A percentile compares a stretch with the other conserved stretches of the same genome.
phyloP scores from a whole-genome alignment of 1,140 invertebrate genomes.

The Drosophila kohkoa region DNA sequence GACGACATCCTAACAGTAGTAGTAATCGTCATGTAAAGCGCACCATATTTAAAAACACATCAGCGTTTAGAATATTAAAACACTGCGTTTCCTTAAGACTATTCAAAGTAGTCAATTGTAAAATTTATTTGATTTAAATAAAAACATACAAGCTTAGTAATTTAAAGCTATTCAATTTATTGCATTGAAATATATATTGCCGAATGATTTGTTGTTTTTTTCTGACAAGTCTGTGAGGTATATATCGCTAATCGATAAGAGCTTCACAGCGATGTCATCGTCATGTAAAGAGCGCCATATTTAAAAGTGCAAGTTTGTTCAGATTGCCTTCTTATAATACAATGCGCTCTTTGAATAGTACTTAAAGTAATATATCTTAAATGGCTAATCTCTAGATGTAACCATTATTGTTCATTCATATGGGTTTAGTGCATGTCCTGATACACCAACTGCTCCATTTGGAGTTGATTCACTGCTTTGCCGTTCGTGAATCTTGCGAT shows the following conservation, averaged over 20 bases:
- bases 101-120: no score
- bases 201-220: constrained; percentile 16
- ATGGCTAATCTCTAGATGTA: not conserved
- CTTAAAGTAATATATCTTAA: not conserved
- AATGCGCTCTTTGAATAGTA: not conserved
- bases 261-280: not conserved
- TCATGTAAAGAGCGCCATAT: not conserved
- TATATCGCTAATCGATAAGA: constrained; percentile 4
- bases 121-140: no score
- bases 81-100: no score
- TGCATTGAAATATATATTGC: not conserved
- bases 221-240: not conserved
- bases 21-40: not conserved
- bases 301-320: not conserved
- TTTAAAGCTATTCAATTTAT: not conserved
- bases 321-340: no score
- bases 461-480: constrained; percentile 16
- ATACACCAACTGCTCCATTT: not conserved
- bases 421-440: not conserved
- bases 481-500: constrained; percentile 62
- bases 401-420: not conserved
- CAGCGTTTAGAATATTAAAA: no score
- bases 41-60: not conserved
- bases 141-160: no score
- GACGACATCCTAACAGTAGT: not conserved